Evolutionary conservation across 2,797 vertebrate genomes (phyloP).

Genomic region (Lateolabrax maculatus): DNA sequence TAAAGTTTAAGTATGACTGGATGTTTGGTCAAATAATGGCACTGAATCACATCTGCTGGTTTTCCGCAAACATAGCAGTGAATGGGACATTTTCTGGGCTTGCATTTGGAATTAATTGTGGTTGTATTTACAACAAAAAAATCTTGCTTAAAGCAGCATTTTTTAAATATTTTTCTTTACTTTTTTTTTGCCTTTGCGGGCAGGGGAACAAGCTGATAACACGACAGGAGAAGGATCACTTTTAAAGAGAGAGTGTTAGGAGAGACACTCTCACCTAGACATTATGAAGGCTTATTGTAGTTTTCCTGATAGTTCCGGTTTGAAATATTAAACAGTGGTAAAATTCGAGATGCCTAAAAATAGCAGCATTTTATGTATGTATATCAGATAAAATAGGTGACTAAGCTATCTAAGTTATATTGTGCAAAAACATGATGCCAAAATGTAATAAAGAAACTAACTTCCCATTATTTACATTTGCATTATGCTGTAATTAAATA

Average conservation of each 20-base stretch:
- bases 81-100: background rate
- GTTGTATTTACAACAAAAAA: background rate
- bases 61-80: slow-evolving; percentile 2
- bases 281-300: too few species aligned
- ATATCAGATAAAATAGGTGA: too few species aligned
- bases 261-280: too few species aligned
- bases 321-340: too few species aligned
- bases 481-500: background rate
- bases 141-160: background rate
- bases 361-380: too few species aligned
- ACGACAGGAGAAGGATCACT: background rate
- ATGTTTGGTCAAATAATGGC: slow-evolving; percentile 26
- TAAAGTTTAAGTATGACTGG: slow-evolving; percentile 4
- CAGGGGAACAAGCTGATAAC: background rate
- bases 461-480: background rate
- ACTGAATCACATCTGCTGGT: slow-evolving; percentile 36
- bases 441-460: background rate
- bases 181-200: background rate
- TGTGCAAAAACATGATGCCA: background rate
- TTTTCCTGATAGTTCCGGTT: too few species aligned
- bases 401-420: background rate
- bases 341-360: too few species aligned
- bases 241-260: too few species aligned
- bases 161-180: background rate
- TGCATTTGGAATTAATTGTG: background rate